Evolutionary conservation across 1,140 invertebrate species (phyloP), one percentile per base, ranked within the genome.

Genomic region (Octopus bimaculoides): DNA sequence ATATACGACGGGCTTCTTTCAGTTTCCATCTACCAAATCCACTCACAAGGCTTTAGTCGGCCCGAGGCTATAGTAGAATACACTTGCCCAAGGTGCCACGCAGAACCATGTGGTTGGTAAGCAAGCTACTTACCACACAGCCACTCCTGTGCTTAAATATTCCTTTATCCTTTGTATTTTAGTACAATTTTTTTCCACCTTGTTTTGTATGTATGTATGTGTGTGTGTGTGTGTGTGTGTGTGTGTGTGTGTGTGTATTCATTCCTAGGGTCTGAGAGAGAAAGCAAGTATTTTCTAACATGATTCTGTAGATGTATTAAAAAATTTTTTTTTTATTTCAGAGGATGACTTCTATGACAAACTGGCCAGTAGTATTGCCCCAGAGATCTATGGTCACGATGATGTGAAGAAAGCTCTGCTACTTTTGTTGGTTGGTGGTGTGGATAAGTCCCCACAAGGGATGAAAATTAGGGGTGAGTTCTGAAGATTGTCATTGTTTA

Each of bases 301-400:
- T 17, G 20, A 54, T n/a, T 74, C 10, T 14, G 1, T 26, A 20
- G 9, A 74, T 9, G 10, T 17, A 17, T 41, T 10, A 8, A 8
- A 10, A 74, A 20, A 8, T n/a, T 74, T 74, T 74, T 9, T 74
- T 74, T n/a, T 74, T 17, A 10, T 86, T 82, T 17, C 85, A 79
- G 94, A 96, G 85, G 94, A 96, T 78, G 94, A 98, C 86, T 95
- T 99, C 88, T 99, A 99, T 88, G 93, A 94, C 5, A 96, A 97
- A 88, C 91, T 99, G 84, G 96, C 98, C 5, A 92, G 91, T 75
- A 98, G 96, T 81, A 94, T 99, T 84, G 98, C 98, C 56, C 98
- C 98, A 0, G 98, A 99, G 93, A 99, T 99, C 86, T 99, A 98
- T 88, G 98, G 98, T 0, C 96, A 99, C 88, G 93, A 98, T 85